Evolutionary conservation across 1,140 invertebrate genomes (phyloP).

Genomic region (Zaprionus lachaisei): DNA sequence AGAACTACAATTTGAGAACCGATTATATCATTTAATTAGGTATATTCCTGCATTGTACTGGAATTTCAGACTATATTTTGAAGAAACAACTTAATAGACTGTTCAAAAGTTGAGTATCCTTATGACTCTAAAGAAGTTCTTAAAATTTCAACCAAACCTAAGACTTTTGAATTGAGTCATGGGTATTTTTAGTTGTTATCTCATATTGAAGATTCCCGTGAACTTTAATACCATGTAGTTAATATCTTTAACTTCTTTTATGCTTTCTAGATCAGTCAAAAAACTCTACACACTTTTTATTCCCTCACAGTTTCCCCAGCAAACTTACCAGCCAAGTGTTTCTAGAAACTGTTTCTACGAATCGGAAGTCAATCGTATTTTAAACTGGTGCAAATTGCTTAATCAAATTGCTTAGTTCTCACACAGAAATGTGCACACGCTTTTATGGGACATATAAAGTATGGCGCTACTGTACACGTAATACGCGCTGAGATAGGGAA

Average conservation of each 20-base stretch:
- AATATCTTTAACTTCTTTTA: too few relatives aligned
- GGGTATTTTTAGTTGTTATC: too few relatives aligned
- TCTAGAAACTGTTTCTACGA: neutral
- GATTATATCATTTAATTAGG: neutral
- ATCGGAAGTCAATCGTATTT: neutral
- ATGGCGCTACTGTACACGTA: neutral
- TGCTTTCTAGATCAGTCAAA: too few relatives aligned
- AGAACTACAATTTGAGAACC: neutral
- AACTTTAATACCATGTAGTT: too few relatives aligned
- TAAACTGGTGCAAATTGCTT: neutral
- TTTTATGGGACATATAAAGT: neutral
- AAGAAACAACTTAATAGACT: too few relatives aligned
- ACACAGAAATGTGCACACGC: neutral
- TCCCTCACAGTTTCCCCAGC: neutral
- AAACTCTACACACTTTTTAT: neutral
- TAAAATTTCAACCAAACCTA: too few relatives aligned
- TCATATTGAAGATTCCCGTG: too few relatives aligned
- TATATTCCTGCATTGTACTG: neutral
- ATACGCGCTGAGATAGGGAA: slow-evolving; percentile 3
- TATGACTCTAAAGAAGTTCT: too few relatives aligned
- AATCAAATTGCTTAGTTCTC: neutral
- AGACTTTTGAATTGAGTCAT: too few relatives aligned
- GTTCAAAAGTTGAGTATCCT: neutral
- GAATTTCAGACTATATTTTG: neutral
- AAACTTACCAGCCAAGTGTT: neutral